Evolutionary conservation across 2,888 invertebrate genomes (phyloP), one percentile per base, ranked within the genome.

Genomic region (Sipha maydis): DNA sequence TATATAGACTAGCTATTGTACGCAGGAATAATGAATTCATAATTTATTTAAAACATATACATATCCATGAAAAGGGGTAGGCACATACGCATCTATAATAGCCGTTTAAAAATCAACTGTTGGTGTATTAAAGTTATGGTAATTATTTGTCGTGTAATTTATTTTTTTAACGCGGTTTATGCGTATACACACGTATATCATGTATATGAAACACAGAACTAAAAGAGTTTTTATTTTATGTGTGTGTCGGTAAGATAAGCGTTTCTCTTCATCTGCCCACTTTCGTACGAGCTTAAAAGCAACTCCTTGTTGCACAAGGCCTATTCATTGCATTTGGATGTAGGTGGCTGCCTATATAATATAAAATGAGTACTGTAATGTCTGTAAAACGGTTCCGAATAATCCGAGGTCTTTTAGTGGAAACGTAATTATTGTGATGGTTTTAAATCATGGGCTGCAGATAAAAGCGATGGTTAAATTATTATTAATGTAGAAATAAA

Each of bases 71-170:
- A 69, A 69, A 7, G 69, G 28, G n/a, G 28, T 69, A 28, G 28
- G 69, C 21, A 5, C 61, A 7, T 7, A 7, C 48, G 48, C 14
- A 14, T 11, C 28, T 69, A 31, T 69, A 69, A 69, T 28, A 69
- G 69, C 69, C 14, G 28, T 69, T 69, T 69, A 28, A 69, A 69
- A 69, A 69, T 28, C n/a, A 69, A 75, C 75, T 41, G 83, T 54
- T 34, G 34, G 54, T 56, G 21, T 38, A 75, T 28, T 76, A 25
- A 84, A 75, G 19, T 84, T 84, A 75, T 76, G 84, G 75, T 84
- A 76, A 84, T 76, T 84, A 38, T 84, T 84, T 61, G 84, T 84
- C 84, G 61, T 75, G 75, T 84, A 41, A 75, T 84, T 28, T 83
- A 83, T 73, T 73, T n/a, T 83, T 83, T 28, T n/a, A 56, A 75